Evolutionary conservation across 2,797 vertebrate species (phyloP).

Genomic region (Synanceia verrucosa): DNA sequence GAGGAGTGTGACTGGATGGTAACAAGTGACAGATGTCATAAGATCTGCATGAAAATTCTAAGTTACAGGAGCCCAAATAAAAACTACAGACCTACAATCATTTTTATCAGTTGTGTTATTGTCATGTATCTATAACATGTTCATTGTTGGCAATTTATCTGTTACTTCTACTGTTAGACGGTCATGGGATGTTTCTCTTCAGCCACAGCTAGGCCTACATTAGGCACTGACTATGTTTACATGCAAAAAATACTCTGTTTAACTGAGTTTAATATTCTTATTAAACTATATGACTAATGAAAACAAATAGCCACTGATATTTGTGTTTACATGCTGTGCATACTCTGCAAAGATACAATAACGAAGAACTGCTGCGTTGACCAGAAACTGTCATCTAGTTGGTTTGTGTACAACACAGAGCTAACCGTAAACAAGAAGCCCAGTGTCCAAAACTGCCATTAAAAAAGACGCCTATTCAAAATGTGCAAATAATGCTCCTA

Average conservation of each 20-base stretch:
- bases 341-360: too few species aligned
- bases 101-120: too few species aligned
- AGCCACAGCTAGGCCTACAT: not conserved
- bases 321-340: too few species aligned
- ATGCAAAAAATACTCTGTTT: not conserved
- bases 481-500: not conserved
- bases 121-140: not conserved
- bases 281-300: not conserved
- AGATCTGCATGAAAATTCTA: not conserved
- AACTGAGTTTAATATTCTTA: not conserved
- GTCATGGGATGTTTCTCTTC: not conserved
- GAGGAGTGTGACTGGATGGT: not conserved
- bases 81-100: not conserved
- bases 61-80: not conserved
- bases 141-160: not conserved
- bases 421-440: accelerated
- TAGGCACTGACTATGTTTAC: not conserved
- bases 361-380: too few species aligned
- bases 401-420: too few species aligned
- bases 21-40: not conserved
- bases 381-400: accelerated
- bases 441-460: too few species aligned
- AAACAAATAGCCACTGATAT: too few species aligned
- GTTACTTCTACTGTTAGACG: too few species aligned
- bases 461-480: too few species aligned